phyloP scores from a whole-genome alignment of 2,797 vertebrate genomes.

The Lepilemur septentrionalis region DNA sequence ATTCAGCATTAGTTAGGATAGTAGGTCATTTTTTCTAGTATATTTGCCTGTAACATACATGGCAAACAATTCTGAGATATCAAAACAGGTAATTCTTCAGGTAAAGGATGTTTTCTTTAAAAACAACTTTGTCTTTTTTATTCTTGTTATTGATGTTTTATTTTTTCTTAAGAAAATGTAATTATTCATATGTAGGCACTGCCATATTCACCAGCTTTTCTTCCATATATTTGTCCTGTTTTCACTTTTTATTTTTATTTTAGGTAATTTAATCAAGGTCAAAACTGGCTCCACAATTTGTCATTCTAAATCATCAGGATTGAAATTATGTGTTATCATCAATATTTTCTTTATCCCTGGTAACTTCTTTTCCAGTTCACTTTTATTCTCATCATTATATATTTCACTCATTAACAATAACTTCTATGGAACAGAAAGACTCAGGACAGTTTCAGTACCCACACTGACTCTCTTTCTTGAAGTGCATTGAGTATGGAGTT shows the following conservation, averaged over 20 bases:
- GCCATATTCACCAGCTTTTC: neutral
- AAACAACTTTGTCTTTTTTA: neutral
- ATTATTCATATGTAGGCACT: neutral
- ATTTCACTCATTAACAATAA: neutral
- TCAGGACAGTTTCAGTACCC: neutral
- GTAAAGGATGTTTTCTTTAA: neutral
- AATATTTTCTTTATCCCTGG: neutral
- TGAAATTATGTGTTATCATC: neutral
- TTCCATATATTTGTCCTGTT: neutral
- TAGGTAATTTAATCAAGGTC: neutral
- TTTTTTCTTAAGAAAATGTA: neutral
- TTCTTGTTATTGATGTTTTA: neutral
- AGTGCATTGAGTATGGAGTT: neutral
- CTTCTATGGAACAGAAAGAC: neutral
- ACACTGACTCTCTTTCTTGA: neutral
- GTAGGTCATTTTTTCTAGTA: neutral
- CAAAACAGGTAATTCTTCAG: neutral
- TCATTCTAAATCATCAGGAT: neutral
- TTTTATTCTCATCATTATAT: neutral
- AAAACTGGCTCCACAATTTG: neutral
- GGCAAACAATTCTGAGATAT: neutral
- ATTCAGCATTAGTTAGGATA: constrained; percentile 56
- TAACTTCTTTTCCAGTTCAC: neutral
- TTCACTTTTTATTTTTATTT: neutral
- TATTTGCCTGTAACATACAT: neutral